Base-by-base conservation (phyloP, 2,888 invertebrate genomes). In the Tipula lateralis region DNA sequence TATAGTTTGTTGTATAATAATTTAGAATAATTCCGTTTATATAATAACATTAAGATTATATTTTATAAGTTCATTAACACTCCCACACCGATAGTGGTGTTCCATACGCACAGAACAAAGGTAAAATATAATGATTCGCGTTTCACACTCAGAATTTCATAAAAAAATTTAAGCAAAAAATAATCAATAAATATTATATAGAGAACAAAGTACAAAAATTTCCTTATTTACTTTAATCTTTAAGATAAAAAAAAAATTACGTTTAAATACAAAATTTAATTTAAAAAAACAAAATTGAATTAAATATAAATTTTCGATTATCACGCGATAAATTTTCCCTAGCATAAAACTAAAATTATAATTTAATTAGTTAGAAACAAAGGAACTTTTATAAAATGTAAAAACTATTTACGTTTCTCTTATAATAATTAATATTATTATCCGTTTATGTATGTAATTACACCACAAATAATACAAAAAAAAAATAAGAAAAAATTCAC, bases 221-320 rank as follows among this genome's bases (percentile, higher is more conserved):
- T 66, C 66, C 66, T 66, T 66, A 66, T 66, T 66, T 66, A 66
- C 24, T 66, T 4, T 66, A 66, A 66, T 66, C 66, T 66, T 66
- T 24, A 50, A 66, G 66, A 66, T 66, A 66, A 66, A 66, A 66
- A 66, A 7, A 66, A 66, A 24, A 66, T 66, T 66, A 66, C 66
- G 66, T 24, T 66, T 66, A 9, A 66, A 66, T 66, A 50, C 13
- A 13, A 39, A 39, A 39, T 32, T 32, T n/a, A n/a, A n/a, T n/a
- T n/a, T n/a, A n/a, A 32, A 32, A 32, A 32, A 44, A 44, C n/a
- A 44, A 66, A 66, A 66, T 24, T 6, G 16, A 50, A 66, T 66
- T 66, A 24, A n/a, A 24, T 9, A 24, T 24, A 66, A 66, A 66
- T 66, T 66, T 66, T 24, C 66, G 7, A 66, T 66, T 66, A 66